phyloP scores from a whole-genome alignment of 2,888 invertebrate genomes.

The Drosophila suboccidentalis region DNA sequence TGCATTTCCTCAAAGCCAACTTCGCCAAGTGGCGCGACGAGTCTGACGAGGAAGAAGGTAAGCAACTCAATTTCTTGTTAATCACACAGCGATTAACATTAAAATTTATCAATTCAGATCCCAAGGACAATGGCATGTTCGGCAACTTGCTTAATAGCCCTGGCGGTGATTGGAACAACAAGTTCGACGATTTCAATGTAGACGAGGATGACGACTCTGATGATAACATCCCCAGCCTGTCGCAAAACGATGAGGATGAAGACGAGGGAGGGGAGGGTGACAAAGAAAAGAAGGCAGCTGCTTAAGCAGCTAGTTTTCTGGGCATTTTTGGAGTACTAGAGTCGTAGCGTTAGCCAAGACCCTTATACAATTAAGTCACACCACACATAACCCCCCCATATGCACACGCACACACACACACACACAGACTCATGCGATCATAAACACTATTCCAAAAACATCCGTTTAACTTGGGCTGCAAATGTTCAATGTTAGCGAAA shows the following conservation, averaged over 20 bases:
- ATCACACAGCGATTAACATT: not conserved
- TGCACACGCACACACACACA: slow-evolving; percentile 35
- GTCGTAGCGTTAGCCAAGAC: slow-evolving; percentile 66
- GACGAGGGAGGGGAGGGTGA: slow-evolving; percentile 80
- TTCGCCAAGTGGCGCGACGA: slow-evolving; percentile 99
- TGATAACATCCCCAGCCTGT: slow-evolving; percentile 87
- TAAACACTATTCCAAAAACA: slow-evolving; percentile 63
- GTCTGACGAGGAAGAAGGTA: slow-evolving; percentile 93
- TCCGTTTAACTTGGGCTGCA: slow-evolving; percentile 50
- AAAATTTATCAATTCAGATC: slow-evolving; percentile 28
- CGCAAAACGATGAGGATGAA: slow-evolving; percentile 83
- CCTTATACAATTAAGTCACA: slow-evolving; percentile 66
- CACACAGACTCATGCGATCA: slow-evolving; percentile 48
- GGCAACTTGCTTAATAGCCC: slow-evolving; percentile 65
- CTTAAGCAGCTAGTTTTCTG: slow-evolving; percentile 45
- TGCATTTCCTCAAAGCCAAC: slow-evolving; percentile 98
- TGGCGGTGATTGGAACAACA: slow-evolving; percentile 74
- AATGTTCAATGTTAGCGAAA: slow-evolving; percentile 51
- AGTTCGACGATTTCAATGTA: slow-evolving; percentile 90
- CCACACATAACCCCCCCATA: slow-evolving; percentile 27
- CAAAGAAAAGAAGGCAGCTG: slow-evolving; percentile 68
- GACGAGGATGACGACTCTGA: slow-evolving; percentile 90
- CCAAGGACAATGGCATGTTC: slow-evolving; percentile 65
- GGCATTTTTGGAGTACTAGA: slow-evolving; percentile 64
- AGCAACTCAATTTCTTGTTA: not conserved